Evolutionary conservation across 2,797 vertebrate genomes (phyloP).

Genomic region (Loriculus beryllinus): DNA sequence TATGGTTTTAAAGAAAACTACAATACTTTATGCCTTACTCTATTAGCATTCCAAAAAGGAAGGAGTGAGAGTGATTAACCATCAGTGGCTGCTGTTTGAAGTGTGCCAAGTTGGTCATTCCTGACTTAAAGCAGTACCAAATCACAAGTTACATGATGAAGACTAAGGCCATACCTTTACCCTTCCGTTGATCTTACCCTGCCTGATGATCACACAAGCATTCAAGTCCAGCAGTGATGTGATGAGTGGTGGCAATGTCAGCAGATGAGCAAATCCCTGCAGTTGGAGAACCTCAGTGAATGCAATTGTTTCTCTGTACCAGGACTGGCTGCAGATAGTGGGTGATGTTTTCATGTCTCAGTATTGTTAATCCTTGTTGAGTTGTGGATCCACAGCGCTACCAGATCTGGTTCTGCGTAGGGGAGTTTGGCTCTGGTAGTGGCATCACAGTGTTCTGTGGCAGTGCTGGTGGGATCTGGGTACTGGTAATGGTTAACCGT

Average conservation of each 20-base stretch:
- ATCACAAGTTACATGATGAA: background rate
- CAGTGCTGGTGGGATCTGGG: background rate
- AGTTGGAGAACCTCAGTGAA: background rate
- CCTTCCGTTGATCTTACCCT: background rate
- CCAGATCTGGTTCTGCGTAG: background rate
- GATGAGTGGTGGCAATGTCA: background rate
- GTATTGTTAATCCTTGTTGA: background rate
- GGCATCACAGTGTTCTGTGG: background rate
- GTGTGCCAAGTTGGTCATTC: background rate
- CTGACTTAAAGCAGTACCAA: background rate
- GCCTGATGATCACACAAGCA: background rate
- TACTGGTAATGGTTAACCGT: background rate
- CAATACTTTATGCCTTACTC: background rate
- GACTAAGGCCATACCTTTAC: background rate
- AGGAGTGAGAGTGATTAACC: background rate
- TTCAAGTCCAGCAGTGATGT: background rate
- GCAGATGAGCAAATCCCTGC: background rate
- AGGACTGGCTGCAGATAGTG: background rate
- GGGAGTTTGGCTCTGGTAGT: background rate
- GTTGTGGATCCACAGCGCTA: background rate
- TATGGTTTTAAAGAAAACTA: background rate
- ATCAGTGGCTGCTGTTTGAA: background rate
- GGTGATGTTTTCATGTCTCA: background rate
- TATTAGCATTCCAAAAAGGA: background rate
- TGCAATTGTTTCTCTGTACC: background rate